A percentile compares a stretch with the other conserved stretches of the same genome.
These are phyloP conservation scores for Cheilosia vernalis DNA, from an alignment of 2,888 invertebrate genomes.

Conservation along the genomic window DNA sequence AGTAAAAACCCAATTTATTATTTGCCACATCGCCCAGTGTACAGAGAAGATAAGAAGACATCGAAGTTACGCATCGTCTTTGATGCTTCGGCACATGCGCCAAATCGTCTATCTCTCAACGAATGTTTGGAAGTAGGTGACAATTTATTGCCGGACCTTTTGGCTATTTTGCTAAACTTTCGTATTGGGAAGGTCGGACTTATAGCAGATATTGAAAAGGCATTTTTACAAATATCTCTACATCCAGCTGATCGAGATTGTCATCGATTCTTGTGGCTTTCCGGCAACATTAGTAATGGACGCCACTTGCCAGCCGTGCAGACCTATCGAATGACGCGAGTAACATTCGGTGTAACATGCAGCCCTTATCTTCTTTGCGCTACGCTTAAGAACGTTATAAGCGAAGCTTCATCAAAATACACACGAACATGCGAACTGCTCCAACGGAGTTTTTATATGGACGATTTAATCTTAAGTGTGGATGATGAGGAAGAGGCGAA, in stretches of 20 bases:
- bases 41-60: background rate
- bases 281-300: no score
- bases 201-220: no score
- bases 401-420: no score
- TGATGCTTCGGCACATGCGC: background rate
- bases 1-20: background rate
- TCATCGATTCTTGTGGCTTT: no score
- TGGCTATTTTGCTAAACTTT: background rate
- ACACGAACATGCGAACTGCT: no score
- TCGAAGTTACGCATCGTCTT: background rate
- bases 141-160: background rate
- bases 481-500: background rate
- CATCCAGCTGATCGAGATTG: no score
- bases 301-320: no score
- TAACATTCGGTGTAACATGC: no score
- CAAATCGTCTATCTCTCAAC: background rate
- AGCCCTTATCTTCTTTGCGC: background rate
- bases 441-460: background rate
- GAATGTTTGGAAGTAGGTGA: background rate
- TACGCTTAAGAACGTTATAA: no score
- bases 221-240: background rate
- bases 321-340: no score
- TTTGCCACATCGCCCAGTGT: background rate
- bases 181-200: background rate
- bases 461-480: background rate